phyloP scores from a whole-genome alignment of 1,140 invertebrate genomes.

The Phocides pigmalion region DNA sequence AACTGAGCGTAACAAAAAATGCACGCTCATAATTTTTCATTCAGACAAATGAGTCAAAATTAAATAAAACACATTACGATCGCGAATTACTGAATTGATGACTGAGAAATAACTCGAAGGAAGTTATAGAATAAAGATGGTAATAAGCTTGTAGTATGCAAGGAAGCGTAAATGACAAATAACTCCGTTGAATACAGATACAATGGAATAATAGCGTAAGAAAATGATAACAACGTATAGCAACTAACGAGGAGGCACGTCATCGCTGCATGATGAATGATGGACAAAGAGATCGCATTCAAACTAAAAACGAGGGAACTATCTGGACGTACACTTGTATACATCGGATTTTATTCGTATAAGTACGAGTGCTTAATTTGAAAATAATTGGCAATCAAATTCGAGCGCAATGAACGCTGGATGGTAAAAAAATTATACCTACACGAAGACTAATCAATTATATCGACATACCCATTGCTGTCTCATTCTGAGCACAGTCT shows the following conservation, averaged over 20 bases:
- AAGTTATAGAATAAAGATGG: constrained; percentile 8
- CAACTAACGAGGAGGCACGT: constrained; percentile 25
- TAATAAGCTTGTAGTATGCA: constrained; percentile 49
- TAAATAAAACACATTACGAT: not conserved
- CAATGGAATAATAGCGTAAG: constrained; percentile 23
- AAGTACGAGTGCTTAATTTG: constrained; percentile 1
- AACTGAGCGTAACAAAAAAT: not conserved
- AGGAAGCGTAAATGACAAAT: constrained; percentile 50
- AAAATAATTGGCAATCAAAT: not conserved
- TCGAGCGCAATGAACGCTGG: not conserved
- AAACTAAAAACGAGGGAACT: constrained; percentile 11
- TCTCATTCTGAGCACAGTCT: not conserved
- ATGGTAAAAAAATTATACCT: not conserved
- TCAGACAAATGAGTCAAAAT: constrained; percentile 17
- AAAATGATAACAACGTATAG: constrained; percentile 31
- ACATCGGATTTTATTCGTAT: constrained; percentile 1
- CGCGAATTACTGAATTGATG: constrained; percentile 6
- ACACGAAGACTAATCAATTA: not conserved
- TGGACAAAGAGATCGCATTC: constrained; percentile 5
- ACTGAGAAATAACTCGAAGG: constrained; percentile 9
- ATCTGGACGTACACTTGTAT: not conserved
- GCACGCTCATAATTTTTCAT: not conserved
- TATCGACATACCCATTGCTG: not conserved
- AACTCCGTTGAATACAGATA: constrained; percentile 40
- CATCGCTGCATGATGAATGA: constrained; percentile 20